Evolutionary conservation across 2,113 vertebrate species (phyloP).

Genomic region (human): GRCh38 chr7:16885501-16886000

Average conservation of each 20-base stretch:
- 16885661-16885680: background rate
- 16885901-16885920: background rate
- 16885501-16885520: background rate
- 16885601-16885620: background rate
- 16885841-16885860: background rate
- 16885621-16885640: background rate
- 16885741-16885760: background rate
- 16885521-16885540: background rate
- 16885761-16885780: background rate
- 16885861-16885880: background rate
- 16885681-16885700: background rate
- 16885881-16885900: background rate
- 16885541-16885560: background rate
- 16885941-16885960: background rate
- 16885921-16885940: background rate
- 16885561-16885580: background rate
- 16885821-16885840: background rate
- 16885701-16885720: background rate
- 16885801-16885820: background rate
- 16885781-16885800: background rate
- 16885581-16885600: background rate
- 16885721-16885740: background rate
- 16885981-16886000: background rate
- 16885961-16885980: background rate
- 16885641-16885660: background rate